Evolutionary conservation across 2,888 invertebrate species (phyloP).

Genomic region (Erpobdella octoculata): DNA sequence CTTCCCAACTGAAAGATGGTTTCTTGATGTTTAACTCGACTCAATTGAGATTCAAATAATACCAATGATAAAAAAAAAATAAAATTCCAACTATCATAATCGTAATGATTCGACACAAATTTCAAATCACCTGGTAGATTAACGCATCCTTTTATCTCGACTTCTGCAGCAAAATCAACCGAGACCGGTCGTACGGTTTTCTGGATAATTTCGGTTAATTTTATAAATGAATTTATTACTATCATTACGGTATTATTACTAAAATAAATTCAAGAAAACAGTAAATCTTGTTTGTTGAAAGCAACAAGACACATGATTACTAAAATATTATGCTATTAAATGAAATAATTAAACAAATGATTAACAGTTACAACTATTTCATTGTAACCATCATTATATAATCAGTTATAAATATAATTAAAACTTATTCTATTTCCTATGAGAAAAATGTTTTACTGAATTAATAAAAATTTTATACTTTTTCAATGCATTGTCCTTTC

Average conservation of each 20-base stretch:
- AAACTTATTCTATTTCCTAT: background rate
- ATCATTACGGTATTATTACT: no score
- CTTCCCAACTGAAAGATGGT: background rate
- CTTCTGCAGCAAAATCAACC: slow-evolving; percentile 41
- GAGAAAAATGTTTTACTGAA: background rate
- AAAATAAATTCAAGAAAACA: background rate
- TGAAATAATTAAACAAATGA: no score
- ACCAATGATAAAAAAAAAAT: background rate
- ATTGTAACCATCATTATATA: no score
- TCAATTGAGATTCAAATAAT: background rate
- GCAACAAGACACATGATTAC: background rate
- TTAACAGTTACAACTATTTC: no score
- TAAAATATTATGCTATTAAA: no score
- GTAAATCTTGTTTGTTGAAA: background rate
- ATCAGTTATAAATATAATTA: background rate
- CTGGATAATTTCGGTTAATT: background rate
- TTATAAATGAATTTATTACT: background rate
- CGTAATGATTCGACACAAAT: no score
- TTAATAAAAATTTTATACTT: slow-evolving; percentile 34
- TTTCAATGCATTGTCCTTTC: slow-evolving; percentile 47
- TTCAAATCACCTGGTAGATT: slow-evolving; percentile 39
- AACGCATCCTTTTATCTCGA: slow-evolving; percentile 49
- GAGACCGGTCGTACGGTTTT: background rate
- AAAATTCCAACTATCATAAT: background rate
- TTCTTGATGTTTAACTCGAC: background rate